These are phyloP conservation scores for Erebia palarica DNA, from an alignment of 2,888 invertebrate genomes.

Conservation along the genomic window DNA sequence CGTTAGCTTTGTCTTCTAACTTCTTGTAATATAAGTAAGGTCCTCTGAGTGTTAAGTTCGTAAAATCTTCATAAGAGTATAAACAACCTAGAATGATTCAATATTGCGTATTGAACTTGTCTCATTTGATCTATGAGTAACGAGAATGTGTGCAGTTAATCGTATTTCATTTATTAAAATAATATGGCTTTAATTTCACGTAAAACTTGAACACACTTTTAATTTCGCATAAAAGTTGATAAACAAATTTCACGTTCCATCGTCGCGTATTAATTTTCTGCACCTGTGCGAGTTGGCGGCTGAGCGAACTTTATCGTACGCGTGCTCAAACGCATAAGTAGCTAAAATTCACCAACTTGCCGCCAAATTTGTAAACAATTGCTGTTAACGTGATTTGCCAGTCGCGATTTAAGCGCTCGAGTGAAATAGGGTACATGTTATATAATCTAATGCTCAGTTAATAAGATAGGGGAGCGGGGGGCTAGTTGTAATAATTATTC, in stretches of 20 bases:
- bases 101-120: no score
- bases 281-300: conserved; percentile 9
- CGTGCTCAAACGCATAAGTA: conserved; percentile 28
- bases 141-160: not conserved
- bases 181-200: not conserved
- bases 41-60: no score
- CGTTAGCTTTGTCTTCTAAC: no score
- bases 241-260: conserved; percentile 20
- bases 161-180: not conserved
- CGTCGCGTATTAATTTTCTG: conserved; percentile 13
- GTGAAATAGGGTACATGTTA: not conserved
- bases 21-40: no score
- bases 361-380: conserved; percentile 20
- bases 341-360: conserved; percentile 12
- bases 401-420: not conserved
- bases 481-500: no score
- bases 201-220: not conserved
- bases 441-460: not conserved
- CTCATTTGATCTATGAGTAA: no score
- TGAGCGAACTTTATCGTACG: not conserved
- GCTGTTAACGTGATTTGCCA: conserved; percentile 15
- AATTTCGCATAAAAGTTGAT: not conserved
- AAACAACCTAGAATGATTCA: no score
- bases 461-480: no score
- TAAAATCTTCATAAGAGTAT: no score